These are phyloP conservation scores for Orestias chungarensis DNA, from an alignment of 2,797 vertebrate genomes.

Conservation along the genomic window DNA sequence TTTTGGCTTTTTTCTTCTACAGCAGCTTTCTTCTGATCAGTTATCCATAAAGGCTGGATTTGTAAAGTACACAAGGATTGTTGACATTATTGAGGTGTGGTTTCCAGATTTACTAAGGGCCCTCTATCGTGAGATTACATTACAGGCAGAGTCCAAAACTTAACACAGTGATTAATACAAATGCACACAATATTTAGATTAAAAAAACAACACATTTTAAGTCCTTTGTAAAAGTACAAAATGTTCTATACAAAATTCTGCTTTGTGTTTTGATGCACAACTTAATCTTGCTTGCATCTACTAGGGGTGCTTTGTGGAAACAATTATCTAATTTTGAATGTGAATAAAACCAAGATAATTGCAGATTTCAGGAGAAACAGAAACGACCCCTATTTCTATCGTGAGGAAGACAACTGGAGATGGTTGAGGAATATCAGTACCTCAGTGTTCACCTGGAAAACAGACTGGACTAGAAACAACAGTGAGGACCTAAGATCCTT, in stretches of 20 bases:
- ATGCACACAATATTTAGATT: neutral
- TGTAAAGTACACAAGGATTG: neutral
- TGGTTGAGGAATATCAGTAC: no score
- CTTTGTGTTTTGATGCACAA: neutral
- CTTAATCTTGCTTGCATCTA: neutral
- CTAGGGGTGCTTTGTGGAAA: no score
- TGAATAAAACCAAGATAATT: no score
- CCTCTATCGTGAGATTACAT: neutral
- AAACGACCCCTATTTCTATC: no score
- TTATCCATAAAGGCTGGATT: neutral
- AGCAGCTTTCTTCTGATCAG: neutral
- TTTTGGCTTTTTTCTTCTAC: neutral
- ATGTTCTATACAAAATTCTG: neutral
- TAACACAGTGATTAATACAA: neutral
- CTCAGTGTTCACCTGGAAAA: no score
- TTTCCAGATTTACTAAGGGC: neutral
- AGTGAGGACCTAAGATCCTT: no score
- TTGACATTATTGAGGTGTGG: neutral
- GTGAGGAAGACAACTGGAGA: no score
- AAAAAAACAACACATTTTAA: neutral
- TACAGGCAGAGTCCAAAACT: neutral
- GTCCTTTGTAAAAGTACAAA: neutral
- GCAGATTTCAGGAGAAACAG: no score
- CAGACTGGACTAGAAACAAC: no score
- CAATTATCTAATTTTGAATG: no score